Percentiles rank a stretch among this genome's conserved stretches.
Conservation (phyloP, 1,140 invertebrate species). For the Macrosteles quadrilineatus region DNA sequence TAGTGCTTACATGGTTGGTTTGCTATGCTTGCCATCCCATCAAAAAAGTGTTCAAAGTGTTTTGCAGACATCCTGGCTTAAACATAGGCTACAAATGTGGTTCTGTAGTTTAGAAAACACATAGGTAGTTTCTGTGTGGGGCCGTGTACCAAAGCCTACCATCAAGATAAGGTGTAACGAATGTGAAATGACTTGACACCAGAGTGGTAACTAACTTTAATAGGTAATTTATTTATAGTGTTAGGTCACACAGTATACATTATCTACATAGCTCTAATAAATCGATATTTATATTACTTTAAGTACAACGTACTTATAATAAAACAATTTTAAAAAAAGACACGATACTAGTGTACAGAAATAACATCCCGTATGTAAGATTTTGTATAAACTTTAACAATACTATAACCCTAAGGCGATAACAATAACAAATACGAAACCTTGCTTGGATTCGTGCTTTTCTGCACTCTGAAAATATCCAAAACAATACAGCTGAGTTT, state of each 20-base stretch:
- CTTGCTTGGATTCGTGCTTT: constrained; percentile 30
- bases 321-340: constrained; percentile 33
- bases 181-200: background rate
- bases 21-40: too few species aligned
- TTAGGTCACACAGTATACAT: constrained; percentile 35
- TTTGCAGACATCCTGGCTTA: too few species aligned
- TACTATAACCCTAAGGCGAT: constrained; percentile 34
- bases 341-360: constrained; percentile 28
- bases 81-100: too few species aligned
- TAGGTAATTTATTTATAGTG: constrained; percentile 32
- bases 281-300: constrained; percentile 30
- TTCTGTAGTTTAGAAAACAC: too few species aligned
- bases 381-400: constrained; percentile 35
- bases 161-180: too few species aligned
- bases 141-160: too few species aligned
- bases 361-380: constrained; percentile 34
- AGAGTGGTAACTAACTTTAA: constrained; percentile 29
- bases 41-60: too few species aligned
- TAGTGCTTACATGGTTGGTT: too few species aligned
- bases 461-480: background rate
- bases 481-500: background rate
- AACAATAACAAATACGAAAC: constrained; percentile 34
- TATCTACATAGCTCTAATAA: constrained; percentile 33
- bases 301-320: constrained; percentile 32
- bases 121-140: too few species aligned